Percentiles rank a stretch among this genome's conserved stretches.
These are phyloP conservation scores for Sarcophaga caerulescens DNA, from an alignment of 2,888 invertebrate species.

Conservation along the genomic window DNA sequence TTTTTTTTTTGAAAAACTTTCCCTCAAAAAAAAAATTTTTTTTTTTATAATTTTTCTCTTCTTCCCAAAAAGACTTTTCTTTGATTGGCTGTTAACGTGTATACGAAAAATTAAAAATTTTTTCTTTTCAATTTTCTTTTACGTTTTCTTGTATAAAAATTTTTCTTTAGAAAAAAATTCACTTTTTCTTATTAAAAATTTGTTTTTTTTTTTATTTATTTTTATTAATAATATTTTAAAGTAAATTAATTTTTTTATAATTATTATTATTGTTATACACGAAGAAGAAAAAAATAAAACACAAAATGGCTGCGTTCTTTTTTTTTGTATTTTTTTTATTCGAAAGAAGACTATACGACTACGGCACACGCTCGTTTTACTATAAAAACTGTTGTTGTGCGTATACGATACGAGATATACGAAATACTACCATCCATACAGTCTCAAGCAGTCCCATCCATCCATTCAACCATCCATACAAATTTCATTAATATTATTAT, in stretches of 20 bases:
- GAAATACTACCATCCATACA: slow-evolving; percentile 19
- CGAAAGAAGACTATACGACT: slow-evolving; percentile 58
- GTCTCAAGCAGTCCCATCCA: neutral
- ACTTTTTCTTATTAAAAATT: neutral
- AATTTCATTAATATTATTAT: neutral
- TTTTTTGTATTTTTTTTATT: neutral
- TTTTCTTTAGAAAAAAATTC: neutral
- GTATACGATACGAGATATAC: slow-evolving; percentile 42
- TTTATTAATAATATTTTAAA: slow-evolving; percentile 11
- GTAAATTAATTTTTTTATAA: slow-evolving; percentile 32
- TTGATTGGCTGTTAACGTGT: neutral
- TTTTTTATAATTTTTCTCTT: neutral
- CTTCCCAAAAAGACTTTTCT: neutral
- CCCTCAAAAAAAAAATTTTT: neutral
- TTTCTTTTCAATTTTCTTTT: neutral
- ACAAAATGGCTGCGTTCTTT: slow-evolving; percentile 66
- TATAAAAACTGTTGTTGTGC: slow-evolving; percentile 67
- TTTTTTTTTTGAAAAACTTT: neutral
- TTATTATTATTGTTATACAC: slow-evolving; percentile 23
- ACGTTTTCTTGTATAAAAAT: slow-evolving; percentile 6
- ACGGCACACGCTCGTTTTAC: slow-evolving; percentile 68
- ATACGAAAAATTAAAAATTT: neutral
- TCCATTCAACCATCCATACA: neutral
- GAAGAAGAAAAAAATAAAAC: slow-evolving; percentile 34
- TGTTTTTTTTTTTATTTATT: neutral